Conservation (phyloP, 2,113 vertebrate genomes). For the Engraulis encrasicolus region DNA sequence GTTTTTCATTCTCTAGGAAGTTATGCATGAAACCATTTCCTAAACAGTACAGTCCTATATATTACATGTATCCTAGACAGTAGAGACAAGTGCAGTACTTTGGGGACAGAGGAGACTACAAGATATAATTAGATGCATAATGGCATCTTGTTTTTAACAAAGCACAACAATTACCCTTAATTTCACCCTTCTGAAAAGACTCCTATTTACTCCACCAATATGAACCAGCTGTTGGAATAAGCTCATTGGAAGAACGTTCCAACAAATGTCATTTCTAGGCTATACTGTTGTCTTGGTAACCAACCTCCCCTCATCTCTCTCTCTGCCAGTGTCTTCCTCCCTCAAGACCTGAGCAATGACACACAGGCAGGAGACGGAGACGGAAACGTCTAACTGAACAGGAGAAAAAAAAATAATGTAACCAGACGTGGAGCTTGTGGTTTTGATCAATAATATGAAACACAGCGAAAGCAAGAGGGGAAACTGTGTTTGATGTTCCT, state of each 20-base stretch:
- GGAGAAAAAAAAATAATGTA: neutral
- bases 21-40: neutral
- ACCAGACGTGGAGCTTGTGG: neutral
- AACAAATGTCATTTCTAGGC: neutral
- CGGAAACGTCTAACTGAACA: neutral
- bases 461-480: neutral
- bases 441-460: slow-evolving; percentile 9
- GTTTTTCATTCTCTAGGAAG: neutral
- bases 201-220: neutral
- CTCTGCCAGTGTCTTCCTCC: slow-evolving; percentile 8
- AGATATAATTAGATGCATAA: too few species aligned
- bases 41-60: neutral
- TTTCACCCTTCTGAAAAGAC: neutral
- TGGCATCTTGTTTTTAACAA: neutral
- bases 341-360: neutral
- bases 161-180: neutral
- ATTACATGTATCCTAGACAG: too few species aligned
- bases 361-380: neutral
- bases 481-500: slow-evolving; percentile 18
- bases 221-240: slow-evolving; percentile 1
- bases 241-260: neutral
- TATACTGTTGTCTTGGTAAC: slow-evolving; percentile 13
- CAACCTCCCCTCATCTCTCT: neutral
- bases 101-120: too few species aligned
- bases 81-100: neutral